Evolutionary conservation across 2,797 vertebrate genomes (phyloP), one percentile per base, ranked within the genome.

Genomic region (Aratinga solstitialis): DNA sequence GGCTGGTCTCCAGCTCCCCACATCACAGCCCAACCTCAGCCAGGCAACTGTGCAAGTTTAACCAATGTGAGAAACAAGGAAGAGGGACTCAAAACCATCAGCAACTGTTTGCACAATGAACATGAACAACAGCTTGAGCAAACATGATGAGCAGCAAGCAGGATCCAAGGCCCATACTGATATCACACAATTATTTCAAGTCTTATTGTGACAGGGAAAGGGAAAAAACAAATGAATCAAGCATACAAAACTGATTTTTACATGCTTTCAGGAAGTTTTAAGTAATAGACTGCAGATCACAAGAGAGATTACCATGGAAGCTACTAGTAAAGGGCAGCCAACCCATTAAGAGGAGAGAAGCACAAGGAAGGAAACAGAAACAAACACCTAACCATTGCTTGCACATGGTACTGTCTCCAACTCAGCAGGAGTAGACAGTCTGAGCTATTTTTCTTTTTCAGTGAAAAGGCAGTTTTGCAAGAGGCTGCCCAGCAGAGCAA

Each of bases 81-180:
- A 54, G 53, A 84, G 24, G 5, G 3, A 0, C 56, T 51, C 69
- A 75, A 63, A 93, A 19, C 43, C 27, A 56, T 22, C 59, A 84
- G 74, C 36, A 81, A 43, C 34, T 89, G 34, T 93, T 91, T 90
- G 84, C 71, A 43, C 56, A 95, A 45, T 61, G 62, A 92, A 58
- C 24, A 58, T 23, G 48, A 84, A 63, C n/a, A 87, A 68, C 38
- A 56, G 71, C 75, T 47, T 91, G 53, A 84, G 61, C 58, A 90
- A 92, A 91, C 1, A 1, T 24, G 59, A 20, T 43, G 58, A 42
- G 34, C 42, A 53, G 43, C 66, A 48, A 87, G 83, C 71, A 83
- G 48, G 78, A 93, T 78, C 43, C 76, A 94, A 87, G 27, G 56
- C 30, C 53, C 2, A 0, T 19, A 48, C 32, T 82, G 38, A 34